Conservation (phyloP, 2,113 vertebrate genomes). For the Drymodes brunneopygia region DNA sequence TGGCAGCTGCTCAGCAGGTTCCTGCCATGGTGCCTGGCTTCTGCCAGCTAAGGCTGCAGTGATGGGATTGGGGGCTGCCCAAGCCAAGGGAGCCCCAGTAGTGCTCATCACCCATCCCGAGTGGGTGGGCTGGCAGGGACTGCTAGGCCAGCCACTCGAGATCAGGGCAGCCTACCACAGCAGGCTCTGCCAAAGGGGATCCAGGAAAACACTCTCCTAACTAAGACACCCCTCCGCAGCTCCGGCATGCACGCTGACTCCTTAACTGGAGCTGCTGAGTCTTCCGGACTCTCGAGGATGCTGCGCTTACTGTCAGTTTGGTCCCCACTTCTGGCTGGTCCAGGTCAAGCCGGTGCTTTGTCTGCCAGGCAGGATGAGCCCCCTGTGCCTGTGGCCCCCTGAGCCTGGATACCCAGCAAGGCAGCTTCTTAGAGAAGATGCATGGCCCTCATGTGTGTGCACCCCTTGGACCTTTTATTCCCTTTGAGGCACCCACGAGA, state of each 20-base stretch:
- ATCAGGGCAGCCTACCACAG: neutral
- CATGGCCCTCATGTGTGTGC: fast-evolving
- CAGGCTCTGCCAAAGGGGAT: fast-evolving
- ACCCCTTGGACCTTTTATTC: neutral
- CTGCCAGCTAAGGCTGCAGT: neutral
- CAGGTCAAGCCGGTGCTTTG: neutral
- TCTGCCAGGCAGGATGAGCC: neutral
- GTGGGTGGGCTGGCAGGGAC: fast-evolving
- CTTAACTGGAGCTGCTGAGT: neutral
- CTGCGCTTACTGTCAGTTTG: neutral
- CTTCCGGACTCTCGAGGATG: neutral
- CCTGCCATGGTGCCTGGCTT: neutral
- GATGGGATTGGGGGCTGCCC: neutral
- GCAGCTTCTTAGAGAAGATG: neutral
- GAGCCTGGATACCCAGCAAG: fast-evolving
- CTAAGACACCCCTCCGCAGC: neutral
- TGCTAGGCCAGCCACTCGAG: fast-evolving
- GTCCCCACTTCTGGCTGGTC: neutral
- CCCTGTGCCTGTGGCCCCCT: fast-evolving
- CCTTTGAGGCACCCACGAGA: neutral
- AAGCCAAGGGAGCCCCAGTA: neutral
- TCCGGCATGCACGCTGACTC: fast-evolving
- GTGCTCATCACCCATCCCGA: neutral
- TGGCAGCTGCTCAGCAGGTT: neutral
- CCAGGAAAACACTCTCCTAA: neutral